Conservation (phyloP, 2,797 vertebrate genomes). For the Tangara arthus region DNA sequence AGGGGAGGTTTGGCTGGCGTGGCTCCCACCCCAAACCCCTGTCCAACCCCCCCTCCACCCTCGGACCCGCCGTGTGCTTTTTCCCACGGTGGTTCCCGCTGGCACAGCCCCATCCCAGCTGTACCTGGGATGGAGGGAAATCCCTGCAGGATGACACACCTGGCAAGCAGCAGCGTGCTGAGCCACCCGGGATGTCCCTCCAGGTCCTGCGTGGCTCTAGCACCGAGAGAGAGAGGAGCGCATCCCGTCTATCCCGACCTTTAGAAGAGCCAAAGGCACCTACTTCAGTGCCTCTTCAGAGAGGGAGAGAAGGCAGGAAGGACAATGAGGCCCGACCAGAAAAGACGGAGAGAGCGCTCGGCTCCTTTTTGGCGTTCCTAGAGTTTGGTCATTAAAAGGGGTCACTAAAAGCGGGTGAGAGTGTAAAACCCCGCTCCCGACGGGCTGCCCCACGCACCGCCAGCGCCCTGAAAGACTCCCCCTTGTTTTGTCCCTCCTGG, state of each 20-base stretch:
- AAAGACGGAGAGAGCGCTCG: neutral
- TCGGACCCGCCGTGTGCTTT: fast-evolving
- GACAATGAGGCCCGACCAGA: conserved; percentile 2
- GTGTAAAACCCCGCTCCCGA: conserved; percentile 45
- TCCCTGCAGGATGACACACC: neutral
- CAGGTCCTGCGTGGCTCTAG: fast-evolving
- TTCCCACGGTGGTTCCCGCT: neutral
- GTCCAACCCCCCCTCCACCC: neutral
- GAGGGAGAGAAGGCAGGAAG: neutral
- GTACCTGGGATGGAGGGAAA: neutral
- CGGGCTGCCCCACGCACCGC: conserved; percentile 64
- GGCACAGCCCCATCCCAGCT: neutral
- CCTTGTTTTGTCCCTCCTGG: conserved; percentile 67
- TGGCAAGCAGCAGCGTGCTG: neutral
- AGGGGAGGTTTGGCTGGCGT: neutral
- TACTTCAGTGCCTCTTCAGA: neutral
- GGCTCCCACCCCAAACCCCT: neutral
- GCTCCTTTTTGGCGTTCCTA: conserved; percentile 55
- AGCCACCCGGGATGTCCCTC: neutral
- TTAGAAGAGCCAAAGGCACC: neutral
- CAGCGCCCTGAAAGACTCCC: conserved; percentile 58
- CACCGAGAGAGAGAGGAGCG: neutral
- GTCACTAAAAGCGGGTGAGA: conserved; percentile 22
- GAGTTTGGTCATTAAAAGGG: conserved; percentile 71
- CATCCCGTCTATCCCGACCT: neutral